Evolutionary conservation across 1,140 invertebrate genomes (phyloP).

Genomic region (Drosophila saltans): DNA sequence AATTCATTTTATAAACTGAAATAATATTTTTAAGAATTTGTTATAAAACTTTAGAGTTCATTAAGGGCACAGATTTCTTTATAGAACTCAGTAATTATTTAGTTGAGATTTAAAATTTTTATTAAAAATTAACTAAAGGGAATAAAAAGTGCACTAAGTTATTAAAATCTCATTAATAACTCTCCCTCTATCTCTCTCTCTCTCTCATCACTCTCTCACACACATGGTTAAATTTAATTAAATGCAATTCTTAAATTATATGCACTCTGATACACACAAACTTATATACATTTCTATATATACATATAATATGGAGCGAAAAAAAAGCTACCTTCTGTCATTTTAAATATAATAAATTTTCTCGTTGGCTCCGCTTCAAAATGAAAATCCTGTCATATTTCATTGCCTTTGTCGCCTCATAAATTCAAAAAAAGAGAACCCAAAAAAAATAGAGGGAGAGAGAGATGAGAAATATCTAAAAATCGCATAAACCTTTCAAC

Average conservation of each 20-base stretch:
- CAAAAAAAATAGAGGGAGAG: background rate
- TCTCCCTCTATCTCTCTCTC: too few species aligned
- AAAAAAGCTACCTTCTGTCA: background rate
- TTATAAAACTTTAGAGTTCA: too few species aligned
- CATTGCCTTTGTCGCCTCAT: constrained; percentile 60
- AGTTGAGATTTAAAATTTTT: too few species aligned
- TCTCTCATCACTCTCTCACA: background rate
- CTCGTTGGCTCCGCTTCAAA: constrained; percentile 14
- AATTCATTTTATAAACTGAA: too few species aligned
- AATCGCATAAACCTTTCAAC: constrained; percentile 52
- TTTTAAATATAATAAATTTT: constrained; percentile 35
- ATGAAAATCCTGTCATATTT: constrained; percentile 63
- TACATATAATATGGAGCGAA: background rate
- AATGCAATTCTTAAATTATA: constrained; percentile 45
- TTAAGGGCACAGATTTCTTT: too few species aligned
- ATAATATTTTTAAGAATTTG: too few species aligned
- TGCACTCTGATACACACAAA: constrained; percentile 14
- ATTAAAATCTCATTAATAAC: background rate
- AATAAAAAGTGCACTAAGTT: background rate
- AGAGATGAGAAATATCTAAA: constrained; percentile 21
- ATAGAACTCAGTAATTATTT: background rate
- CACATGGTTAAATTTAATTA: constrained; percentile 60
- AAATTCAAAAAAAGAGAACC: constrained; percentile 47
- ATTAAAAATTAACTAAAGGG: constrained; percentile 7
- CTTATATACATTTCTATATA: too few species aligned